A percentile compares a stretch with the other conserved stretches of the same genome.
Evolutionary conservation across 2,113 vertebrate genomes (phyloP).

Genomic region (Tachysurus vachellii): DNA sequence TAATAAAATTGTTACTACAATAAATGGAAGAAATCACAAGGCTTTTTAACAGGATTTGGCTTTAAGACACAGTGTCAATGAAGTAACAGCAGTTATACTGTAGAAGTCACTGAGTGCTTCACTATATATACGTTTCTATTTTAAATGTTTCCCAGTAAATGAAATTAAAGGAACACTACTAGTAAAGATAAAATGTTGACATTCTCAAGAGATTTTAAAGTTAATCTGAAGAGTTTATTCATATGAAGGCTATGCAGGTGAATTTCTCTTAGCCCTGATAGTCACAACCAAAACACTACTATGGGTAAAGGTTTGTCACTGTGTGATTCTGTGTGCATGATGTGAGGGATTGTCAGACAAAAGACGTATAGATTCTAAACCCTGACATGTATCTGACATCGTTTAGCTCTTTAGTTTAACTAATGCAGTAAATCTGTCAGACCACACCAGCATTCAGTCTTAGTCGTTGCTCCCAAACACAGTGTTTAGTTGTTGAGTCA

Average conservation of each 20-base stretch:
- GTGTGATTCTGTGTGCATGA: background rate
- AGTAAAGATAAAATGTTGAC: too few species aligned
- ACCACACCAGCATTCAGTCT: constrained; percentile 17
- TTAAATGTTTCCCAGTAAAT: background rate
- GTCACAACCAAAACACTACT: background rate
- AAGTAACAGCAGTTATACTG: background rate
- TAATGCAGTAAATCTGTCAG: background rate
- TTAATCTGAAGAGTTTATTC: background rate
- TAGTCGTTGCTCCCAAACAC: constrained; percentile 74
- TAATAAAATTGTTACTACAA: background rate
- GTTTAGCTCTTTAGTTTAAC: background rate
- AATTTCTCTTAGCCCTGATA: background rate
- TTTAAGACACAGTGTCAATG: background rate
- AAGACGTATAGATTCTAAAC: background rate
- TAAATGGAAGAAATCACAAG: background rate
- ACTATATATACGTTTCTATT: background rate
- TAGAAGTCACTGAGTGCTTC: too few species aligned
- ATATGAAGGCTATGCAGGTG: too few species aligned
- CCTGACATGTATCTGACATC: background rate
- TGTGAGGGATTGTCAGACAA: background rate
- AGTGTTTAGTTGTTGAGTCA: constrained; percentile 87
- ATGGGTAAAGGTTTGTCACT: background rate
- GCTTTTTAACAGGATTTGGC: background rate
- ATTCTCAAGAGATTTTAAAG: too few species aligned
- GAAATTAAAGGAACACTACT: background rate